Base-by-base conservation (phyloP, 2,888 invertebrate species). In the Phymatocera aterrima region DNA sequence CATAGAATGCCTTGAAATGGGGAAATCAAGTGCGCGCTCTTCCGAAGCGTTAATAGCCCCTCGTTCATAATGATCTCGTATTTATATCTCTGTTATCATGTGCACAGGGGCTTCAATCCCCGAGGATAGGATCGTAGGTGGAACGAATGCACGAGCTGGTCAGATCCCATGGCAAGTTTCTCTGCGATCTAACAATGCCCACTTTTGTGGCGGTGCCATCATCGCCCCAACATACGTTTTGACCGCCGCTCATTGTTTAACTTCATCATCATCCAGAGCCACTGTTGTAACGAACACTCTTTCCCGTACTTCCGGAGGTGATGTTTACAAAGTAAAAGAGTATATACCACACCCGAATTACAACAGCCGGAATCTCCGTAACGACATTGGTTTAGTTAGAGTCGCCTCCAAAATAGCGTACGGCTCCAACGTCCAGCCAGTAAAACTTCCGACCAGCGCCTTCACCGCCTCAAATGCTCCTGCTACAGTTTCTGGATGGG, bases 131-230 rank as follows among this genome's bases (percentile, higher is more conserved):
- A 84, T 89, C 18, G 84, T 87, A 3, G 93, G 93, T 0, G 93
- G 93, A 0, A 89, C 89, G 0, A 92, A 92, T 78, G 93, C 93
- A 0, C 85, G 89, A 0, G 91, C 91, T 60, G 93, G 92, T 0
- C 91, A 92, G 0, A 91, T 91, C 3, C 93, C 93, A 0, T 93
- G 93, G 85, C 90, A 90, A 82, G 92, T 93, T 0, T 93, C 93
- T 0, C 83, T 93, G 1, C 86, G 93, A 15, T 43, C 21, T 48
- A 92, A 91, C 0, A 89, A 91, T 4, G 91, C 91, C 84, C 94
- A 94, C 83, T 93, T 93, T 85, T 94, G 94, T 81, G 94, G 93
- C 0, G 94, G 93, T 0, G 93, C 93, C 0, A 88, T 94, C 2
- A 86, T 94, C n/a, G 92, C 92, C 31, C 91, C 92, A 0, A 85